These are phyloP conservation scores for Sebastes taczanowskii DNA, from an alignment of 2,797 vertebrate genomes.

Conservation along the genomic window DNA sequence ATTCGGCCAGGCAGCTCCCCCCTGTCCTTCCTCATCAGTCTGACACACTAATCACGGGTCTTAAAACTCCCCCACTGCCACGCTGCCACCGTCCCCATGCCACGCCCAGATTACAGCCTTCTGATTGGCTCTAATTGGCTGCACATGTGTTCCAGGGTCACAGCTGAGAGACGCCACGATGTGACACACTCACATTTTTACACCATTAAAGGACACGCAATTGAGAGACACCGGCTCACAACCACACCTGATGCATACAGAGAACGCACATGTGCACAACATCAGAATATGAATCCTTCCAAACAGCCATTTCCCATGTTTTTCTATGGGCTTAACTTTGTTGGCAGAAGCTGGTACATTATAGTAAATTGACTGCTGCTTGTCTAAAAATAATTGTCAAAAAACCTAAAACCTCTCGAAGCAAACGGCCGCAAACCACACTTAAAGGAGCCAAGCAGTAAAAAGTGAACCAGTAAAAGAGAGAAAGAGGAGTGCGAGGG, in stretches of 20 bases:
- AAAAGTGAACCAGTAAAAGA: conserved; percentile 43
- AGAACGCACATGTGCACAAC: not conserved
- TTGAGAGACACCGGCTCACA: not conserved
- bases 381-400: conserved; percentile 69
- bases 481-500: conserved; percentile 44
- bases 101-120: conserved; percentile 78
- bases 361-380: conserved; percentile 37
- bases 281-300: not conserved
- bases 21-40: conserved; percentile 60
- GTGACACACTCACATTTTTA: conserved; percentile 22
- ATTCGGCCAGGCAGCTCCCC: conserved; percentile 36
- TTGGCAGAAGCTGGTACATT: conserved; percentile 1
- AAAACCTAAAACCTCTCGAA: conserved; percentile 43
- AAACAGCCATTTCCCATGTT: conserved; percentile 2
- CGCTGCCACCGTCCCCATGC: conserved; percentile 51
- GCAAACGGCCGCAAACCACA: conserved; percentile 62
- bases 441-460: conserved; percentile 50
- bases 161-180: conserved; percentile 46
- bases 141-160: conserved; percentile 79
- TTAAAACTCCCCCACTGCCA: conserved; percentile 47
- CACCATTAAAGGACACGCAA: not conserved
- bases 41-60: conserved; percentile 77
- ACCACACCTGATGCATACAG: not conserved
- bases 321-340: conserved; percentile 9
- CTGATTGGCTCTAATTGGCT: conserved; percentile 83